A percentile compares a stretch with the other conserved stretches of the same genome.
These are phyloP conservation scores for Torymus texanus DNA, from an alignment of 2,888 invertebrate species.

Conservation along the genomic window DNA sequence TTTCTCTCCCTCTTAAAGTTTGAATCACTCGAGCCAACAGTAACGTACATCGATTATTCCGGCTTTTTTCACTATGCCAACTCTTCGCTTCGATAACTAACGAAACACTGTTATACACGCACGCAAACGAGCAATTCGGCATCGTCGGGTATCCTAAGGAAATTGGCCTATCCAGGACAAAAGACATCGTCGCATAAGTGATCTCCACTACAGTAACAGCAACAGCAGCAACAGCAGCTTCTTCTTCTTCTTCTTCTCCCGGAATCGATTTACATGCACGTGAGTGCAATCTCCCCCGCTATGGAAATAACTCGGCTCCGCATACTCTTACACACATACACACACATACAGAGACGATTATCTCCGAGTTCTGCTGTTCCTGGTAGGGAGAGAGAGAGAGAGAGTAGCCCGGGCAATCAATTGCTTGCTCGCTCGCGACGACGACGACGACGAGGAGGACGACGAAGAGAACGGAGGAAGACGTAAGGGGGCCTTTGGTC, in stretches of 20 bases:
- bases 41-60: too few relatives aligned
- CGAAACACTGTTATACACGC: too few relatives aligned
- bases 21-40: too few relatives aligned
- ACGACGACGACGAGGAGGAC: conserved; percentile 9
- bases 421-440: conserved; percentile 53
- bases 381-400: conserved; percentile 21
- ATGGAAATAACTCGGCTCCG: conserved; percentile 17
- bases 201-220: conserved; percentile 7
- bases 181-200: conserved; percentile 51
- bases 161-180: conserved; percentile 42
- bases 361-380: conserved; percentile 26
- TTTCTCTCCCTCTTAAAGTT: too few relatives aligned
- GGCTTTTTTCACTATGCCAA: too few relatives aligned
- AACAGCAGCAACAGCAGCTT: too few relatives aligned
- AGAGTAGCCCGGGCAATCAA: conserved; percentile 59
- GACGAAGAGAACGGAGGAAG: conserved; percentile 32
- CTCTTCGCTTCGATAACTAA: too few relatives aligned
- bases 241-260: neutral
- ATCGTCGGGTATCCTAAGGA: conserved; percentile 5
- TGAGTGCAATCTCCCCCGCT: neutral
- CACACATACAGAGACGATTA: conserved; percentile 21
- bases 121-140: conserved; percentile 7
- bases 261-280: conserved; percentile 50
- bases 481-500: conserved; percentile 55
- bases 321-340: neutral